Base-by-base conservation (phyloP, 2,888 invertebrate genomes). In the Encarsia formosa region DNA sequence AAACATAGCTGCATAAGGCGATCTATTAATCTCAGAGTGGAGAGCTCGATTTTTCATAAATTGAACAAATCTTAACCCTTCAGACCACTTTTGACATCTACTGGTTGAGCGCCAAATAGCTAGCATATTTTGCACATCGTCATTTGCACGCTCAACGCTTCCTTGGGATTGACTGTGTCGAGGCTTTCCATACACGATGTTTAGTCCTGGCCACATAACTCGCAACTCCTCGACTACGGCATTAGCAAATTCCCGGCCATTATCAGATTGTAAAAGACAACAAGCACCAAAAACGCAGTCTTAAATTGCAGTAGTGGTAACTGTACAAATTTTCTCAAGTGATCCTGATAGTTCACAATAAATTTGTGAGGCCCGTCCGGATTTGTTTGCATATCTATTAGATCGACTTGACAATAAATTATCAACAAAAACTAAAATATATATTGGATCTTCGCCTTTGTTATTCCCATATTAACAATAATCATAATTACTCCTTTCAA, bases 61-160 rank as follows among this genome's bases (percentile, higher is more conserved):
- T 57, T 75, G 74, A 19, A 74, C 61, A 59, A 73, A 75, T 34
- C 59, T 43, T 24, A 63, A 54, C 11, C 74, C 75, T 60, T 73
- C 65, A 13, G 65, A 67, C 75, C 74, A 76, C 51, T 69, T 67
- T 31, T 41, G 64, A 5, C 62, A 64, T 15, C 65, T 59, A 39
- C 71, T 69, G 34, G 62, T 61, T 31, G 60, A 53, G 65, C 75
- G 56, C 74, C 74, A 76, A 1, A 69, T 52, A 50, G 57, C 56
- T 47, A 63, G 31, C 56, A 62, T 67, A 52, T 64, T 63, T 56
- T 63, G 51, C 49, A 59, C 49, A 54, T 64, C 60, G 41, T 58
- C 59, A 49, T 62, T 64, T 3, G 61, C 54, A 41, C 57, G 47
- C 56, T 63, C 62, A 16, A 64, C 52, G 34, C 56, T 51, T 32